These are phyloP conservation scores for Argya squamiceps DNA, from an alignment of 2,797 vertebrate genomes.

Conservation along the genomic window DNA sequence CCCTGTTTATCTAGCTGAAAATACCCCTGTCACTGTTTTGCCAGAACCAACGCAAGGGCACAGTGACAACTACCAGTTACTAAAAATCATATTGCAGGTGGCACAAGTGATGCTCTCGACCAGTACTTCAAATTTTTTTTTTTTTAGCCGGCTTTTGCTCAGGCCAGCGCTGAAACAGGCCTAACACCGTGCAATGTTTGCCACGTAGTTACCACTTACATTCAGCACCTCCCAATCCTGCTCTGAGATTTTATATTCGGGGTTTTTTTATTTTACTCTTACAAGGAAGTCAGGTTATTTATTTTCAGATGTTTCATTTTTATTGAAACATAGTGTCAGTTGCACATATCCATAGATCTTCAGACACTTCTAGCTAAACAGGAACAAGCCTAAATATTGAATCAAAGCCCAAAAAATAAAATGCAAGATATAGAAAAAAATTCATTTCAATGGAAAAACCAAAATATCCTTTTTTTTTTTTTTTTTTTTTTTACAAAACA, in stretches of 20 bases:
- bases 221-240: neutral
- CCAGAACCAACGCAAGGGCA: neutral
- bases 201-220: neutral
- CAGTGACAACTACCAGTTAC: neutral
- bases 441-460: neutral
- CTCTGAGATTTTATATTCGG: neutral
- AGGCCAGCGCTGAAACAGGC: neutral
- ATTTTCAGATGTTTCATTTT: neutral
- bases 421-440: neutral
- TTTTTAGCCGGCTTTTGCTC: neutral
- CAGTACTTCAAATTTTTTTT: neutral
- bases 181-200: fast-evolving
- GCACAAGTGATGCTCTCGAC: neutral
- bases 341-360: neutral
- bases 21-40: constrained; percentile 6
- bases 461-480: neutral
- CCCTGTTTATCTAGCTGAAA: constrained; percentile 61
- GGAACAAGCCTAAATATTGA: neutral
- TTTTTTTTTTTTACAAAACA: neutral
- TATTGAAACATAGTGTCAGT: neutral
- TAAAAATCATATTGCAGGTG: neutral
- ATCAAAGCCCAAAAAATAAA: neutral
- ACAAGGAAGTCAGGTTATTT: neutral
- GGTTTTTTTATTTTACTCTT: neutral
- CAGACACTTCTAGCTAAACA: neutral